phyloP scores from a whole-genome alignment of 92 coral and sea anemone species.

The Heliopora coerulea region DNA sequence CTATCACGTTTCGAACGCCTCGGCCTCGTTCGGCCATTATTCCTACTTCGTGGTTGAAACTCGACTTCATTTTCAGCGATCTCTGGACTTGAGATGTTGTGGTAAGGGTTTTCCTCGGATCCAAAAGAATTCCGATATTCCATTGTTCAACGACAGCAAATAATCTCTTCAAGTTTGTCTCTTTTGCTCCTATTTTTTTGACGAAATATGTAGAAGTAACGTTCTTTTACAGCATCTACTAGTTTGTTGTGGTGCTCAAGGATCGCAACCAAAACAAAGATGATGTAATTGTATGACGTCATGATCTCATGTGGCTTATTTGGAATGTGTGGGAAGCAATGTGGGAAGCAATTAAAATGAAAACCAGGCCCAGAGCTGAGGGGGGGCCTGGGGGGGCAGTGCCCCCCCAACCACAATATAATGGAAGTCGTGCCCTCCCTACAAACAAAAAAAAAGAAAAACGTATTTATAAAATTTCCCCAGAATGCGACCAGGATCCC shows the following conservation, averaged over 20 bases:
- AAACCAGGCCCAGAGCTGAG: too few relatives aligned
- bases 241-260: neutral
- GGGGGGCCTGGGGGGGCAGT: too few relatives aligned
- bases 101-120: constrained; percentile 1
- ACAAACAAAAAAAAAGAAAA: too few relatives aligned
- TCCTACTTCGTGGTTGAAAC: neutral
- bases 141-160: neutral
- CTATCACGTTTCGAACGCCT: constrained; percentile 94
- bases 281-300: constrained; percentile 71
- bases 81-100: constrained; percentile 23
- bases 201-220: neutral
- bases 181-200: neutral
- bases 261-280: constrained; percentile 72
- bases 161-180: neutral
- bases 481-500: too few relatives aligned
- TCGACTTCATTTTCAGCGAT: constrained; percentile 4
- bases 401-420: too few relatives aligned
- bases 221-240: neutral
- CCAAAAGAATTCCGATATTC: neutral
- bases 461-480: too few relatives aligned
- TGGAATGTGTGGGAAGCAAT: neutral
- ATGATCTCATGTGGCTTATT: too few relatives aligned
- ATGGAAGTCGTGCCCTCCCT: too few relatives aligned
- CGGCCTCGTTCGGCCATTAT: constrained; percentile 64
- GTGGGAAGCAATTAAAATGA: too few relatives aligned